phyloP scores from a whole-genome alignment of 2,113 vertebrate genomes.

The Dendropsophus ebraccatus region DNA sequence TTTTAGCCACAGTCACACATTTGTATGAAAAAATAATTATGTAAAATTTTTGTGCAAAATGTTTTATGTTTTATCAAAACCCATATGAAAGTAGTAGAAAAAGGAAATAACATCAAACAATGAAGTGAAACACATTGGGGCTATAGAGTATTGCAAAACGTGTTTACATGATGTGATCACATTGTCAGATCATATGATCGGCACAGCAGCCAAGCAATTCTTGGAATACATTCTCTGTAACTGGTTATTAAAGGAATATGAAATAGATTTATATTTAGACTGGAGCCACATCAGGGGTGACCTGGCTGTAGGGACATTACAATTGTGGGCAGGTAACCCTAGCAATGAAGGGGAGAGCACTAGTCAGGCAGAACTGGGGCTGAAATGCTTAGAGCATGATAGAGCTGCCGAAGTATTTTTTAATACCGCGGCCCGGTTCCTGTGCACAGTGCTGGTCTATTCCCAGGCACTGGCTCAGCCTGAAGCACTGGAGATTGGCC shows the following conservation, averaged over 20 bases:
- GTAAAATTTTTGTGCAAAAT: too few species aligned
- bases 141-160: background rate
- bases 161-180: slow-evolving; percentile 1
- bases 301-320: background rate
- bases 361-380: too few species aligned
- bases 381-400: too few species aligned
- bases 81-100: background rate
- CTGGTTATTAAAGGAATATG: background rate
- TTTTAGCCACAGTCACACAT: too few species aligned
- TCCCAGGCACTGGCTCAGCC: too few species aligned
- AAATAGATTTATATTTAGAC: background rate
- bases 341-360: too few species aligned
- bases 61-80: background rate
- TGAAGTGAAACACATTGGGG: background rate
- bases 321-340: too few species aligned
- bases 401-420: too few species aligned
- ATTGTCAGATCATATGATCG: background rate
- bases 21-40: too few species aligned
- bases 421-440: too few species aligned
- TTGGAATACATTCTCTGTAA: background rate
- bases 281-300: background rate
- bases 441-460: too few species aligned
- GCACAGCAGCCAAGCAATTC: background rate
- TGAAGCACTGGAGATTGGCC: too few species aligned
- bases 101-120: background rate